Evolutionary conservation across 2,113 vertebrate species (phyloP), one percentile per base, ranked within the genome.

Genomic region (Bungarus multicinctus): DNA sequence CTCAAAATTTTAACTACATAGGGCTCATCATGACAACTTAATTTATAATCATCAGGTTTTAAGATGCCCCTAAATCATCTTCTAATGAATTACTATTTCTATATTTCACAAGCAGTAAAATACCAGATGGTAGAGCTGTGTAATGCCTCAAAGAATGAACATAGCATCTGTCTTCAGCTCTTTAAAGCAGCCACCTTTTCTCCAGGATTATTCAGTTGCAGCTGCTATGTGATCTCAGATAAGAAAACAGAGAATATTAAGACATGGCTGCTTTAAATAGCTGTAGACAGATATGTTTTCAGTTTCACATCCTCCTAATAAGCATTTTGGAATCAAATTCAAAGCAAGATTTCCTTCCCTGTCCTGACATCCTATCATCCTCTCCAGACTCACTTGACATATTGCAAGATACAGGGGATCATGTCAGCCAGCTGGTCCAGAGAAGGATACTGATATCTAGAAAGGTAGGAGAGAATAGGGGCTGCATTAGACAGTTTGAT

Each of bases 401-500:
- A 98, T 96, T 98, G 98, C 96, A 99, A 96, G 60, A 99, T 98
- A 43, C 97, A 96, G 1, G 98, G 98, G 92, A 99, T 98, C 98
- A 99, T 99, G 95, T 99, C 98, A 1, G 98, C 98, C 86, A 99
- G 95, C 95, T 98, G 98, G 95, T 99, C 98, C 98, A 99, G 98
- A 91, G 98, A 97, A 0, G 98, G 98, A 93, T 99, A 99, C 97
- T 98, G 98, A 94, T 98, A 98, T 60, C 99, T 99, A 87, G n/a
- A 88, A 69, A 95, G 3, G 88, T 12, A n/a, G 45, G n/a, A 9
- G 25, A 88, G 57, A 86, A 54, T 58, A 22, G 91, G 53, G 92
- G 86, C 86, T 91, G 85, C 16, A 23, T 91, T 93, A 87, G 43
- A 81, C 4, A 27, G 85, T 58, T 23, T 34, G 9, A 25, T 27